Conservation (phyloP, 1,140 invertebrate genomes). For the Sitophilus oryzae region DNA sequence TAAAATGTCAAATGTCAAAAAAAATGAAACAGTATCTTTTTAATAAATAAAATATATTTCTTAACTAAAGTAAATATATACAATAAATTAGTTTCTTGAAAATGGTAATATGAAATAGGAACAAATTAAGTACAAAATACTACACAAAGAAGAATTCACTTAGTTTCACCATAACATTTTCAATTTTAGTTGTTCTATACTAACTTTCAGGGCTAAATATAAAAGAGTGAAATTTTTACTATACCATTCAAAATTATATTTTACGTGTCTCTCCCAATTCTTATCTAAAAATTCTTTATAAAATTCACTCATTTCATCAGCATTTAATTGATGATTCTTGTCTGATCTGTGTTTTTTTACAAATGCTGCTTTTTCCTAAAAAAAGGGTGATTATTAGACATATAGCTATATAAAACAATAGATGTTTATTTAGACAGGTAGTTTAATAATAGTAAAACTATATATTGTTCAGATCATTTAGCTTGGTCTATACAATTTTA, state of each 20-base stretch:
- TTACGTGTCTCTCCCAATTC: conserved; percentile 64
- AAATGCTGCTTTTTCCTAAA: conserved; percentile 61
- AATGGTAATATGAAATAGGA: too few species aligned
- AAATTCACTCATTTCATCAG: conserved; percentile 81
- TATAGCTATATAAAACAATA: not conserved
- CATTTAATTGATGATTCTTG: conserved; percentile 48
- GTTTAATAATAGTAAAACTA: too few species aligned
- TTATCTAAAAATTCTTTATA: conserved; percentile 76
- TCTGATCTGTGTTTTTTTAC: conserved; percentile 46
- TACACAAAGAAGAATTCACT: too few species aligned
- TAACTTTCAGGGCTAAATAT: conserved; percentile 53
- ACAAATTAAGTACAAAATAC: conserved; percentile 9
- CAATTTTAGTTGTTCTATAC: conserved; percentile 27
- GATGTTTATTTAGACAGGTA: not conserved
- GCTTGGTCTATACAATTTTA: too few species aligned
- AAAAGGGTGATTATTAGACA: not conserved
- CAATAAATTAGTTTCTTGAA: too few species aligned
- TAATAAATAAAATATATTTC: not conserved
- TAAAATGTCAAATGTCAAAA: too few species aligned
- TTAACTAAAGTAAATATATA: not conserved
- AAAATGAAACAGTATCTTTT: not conserved
- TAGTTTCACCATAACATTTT: conserved; percentile 11
- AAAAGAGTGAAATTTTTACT: conserved; percentile 62
- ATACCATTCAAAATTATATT: conserved; percentile 72
- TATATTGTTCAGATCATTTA: too few species aligned